These are phyloP conservation scores for Dasyprocta punctata DNA, from an alignment of 2,113 vertebrate species.

Conservation along the genomic window DNA sequence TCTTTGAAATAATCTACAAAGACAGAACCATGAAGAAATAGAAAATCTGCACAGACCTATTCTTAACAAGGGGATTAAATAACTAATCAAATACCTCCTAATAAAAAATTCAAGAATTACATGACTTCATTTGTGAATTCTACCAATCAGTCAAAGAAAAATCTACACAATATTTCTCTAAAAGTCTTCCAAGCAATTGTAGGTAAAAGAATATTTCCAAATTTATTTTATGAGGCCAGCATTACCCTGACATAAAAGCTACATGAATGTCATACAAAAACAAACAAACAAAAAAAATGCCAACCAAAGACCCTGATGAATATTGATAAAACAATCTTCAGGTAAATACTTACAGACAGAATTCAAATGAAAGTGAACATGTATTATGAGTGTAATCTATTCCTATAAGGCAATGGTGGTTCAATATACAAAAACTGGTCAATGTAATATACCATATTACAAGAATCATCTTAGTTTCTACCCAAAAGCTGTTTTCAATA, in stretches of 20 bases:
- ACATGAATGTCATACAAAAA: not conserved
- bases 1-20: not conserved
- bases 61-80: not conserved
- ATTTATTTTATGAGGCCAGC: not conserved
- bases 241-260: not conserved
- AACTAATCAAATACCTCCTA: not conserved
- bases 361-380: not conserved
- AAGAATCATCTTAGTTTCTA: too few relatives aligned
- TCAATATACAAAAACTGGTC: too few relatives aligned
- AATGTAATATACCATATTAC: too few relatives aligned
- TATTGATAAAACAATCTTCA: not conserved
- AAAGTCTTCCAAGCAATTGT: not conserved
- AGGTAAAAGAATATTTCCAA: not conserved
- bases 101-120: not conserved
- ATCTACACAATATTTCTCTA: not conserved
- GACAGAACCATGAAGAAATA: not conserved
- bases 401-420: too few relatives aligned
- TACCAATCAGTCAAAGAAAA: not conserved
- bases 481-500: too few relatives aligned
- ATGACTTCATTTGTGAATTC: not conserved
- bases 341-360: not conserved
- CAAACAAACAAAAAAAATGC: not conserved
- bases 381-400: too few relatives aligned
- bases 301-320: not conserved
- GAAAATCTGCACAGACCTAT: too few relatives aligned